Base-by-base conservation (phyloP, 2,797 vertebrate genomes). In the Epinephelus awoara region DNA sequence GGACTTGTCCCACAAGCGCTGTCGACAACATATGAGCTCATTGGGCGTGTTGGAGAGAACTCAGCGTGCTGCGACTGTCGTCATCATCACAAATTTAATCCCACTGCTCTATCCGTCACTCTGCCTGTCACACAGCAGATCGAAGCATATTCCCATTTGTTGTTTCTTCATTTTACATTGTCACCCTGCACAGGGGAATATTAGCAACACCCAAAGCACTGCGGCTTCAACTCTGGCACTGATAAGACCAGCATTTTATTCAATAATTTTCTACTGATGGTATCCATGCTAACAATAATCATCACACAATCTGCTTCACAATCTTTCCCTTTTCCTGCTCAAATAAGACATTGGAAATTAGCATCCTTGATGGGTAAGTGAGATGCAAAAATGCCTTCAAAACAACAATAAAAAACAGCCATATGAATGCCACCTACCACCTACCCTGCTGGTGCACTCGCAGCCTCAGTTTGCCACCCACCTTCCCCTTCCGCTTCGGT, bases 1-100 rank as follows among this genome's bases (percentile, higher is more conserved):
- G 77, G 84, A 86, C 87, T 83, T 75, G 82, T 85, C 88, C 81
- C 77, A 80, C 82, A 84, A 88, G 79, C 2, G 52, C 83, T 68
- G 83, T 85, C 61, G 80, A 89, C 65, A 93, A 82, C 85, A 86
- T 34, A 89, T 89, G 89, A 92, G 80, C 79, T 92, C 90, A 91
- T 21, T 70, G 91, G 90, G 88, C 54, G 85, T 85, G 83, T 82
- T 83, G 89, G 77, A 83, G 74, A 78, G 82, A 85, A 85, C 40
- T 84, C 78, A 14, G 85, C 6, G 40, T 77, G 86, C 70, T 70
- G 81, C 55, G 51, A 84, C 72, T 86, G 78, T 82, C 80, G 78
- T 86, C 86, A 90, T 77, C 68, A 11, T 81, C 80, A 62, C 63
- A 85, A 77, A 90, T 86, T 82, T 69, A 82, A 59, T 71, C 79